Percentiles rank a stretch among this genome's conserved stretches.
Evolutionary conservation across 2,797 vertebrate species (phyloP).

Genomic region (Margarornis squamiger): DNA sequence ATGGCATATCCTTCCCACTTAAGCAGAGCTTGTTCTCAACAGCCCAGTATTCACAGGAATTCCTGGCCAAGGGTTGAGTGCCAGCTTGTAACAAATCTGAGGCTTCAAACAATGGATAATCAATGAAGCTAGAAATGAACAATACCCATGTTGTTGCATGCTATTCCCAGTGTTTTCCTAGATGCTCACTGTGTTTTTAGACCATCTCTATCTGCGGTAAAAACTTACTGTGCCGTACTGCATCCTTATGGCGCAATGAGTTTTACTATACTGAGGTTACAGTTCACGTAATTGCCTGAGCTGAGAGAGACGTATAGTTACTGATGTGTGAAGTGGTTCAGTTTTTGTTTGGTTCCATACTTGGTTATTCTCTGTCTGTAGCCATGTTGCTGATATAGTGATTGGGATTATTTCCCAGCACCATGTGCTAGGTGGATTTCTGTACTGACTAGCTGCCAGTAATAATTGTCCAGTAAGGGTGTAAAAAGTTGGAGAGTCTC

Average conservation of each 20-base stretch:
- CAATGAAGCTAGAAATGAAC: conserved; percentile 39
- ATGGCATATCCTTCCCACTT: not conserved
- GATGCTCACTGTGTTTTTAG: conserved; percentile 5
- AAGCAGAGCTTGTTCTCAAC: not conserved
- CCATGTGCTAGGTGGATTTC: not conserved
- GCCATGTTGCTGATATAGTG: not conserved
- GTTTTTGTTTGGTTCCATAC: not conserved
- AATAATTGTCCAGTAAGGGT: not conserved
- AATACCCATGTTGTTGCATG: conserved; percentile 33
- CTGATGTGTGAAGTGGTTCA: not conserved
- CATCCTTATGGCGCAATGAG: not conserved
- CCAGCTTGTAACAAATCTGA: conserved; percentile 47
- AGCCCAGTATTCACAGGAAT: conserved; percentile 1
- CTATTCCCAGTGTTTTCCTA: conserved; percentile 49
- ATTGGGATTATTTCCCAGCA: conserved; percentile 8
- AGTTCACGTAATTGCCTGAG: not conserved
- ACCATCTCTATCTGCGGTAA: not conserved
- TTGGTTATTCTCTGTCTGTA: not conserved
- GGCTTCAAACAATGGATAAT: conserved; percentile 41
- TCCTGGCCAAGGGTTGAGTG: not conserved
- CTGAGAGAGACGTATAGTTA: not conserved
- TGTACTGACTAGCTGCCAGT: not conserved
- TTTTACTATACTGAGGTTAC: not conserved
- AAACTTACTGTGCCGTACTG: not conserved
- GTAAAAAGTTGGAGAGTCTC: not conserved